phyloP scores from a whole-genome alignment of 1,140 invertebrate species.

The Tetranychus urticae region DNA sequence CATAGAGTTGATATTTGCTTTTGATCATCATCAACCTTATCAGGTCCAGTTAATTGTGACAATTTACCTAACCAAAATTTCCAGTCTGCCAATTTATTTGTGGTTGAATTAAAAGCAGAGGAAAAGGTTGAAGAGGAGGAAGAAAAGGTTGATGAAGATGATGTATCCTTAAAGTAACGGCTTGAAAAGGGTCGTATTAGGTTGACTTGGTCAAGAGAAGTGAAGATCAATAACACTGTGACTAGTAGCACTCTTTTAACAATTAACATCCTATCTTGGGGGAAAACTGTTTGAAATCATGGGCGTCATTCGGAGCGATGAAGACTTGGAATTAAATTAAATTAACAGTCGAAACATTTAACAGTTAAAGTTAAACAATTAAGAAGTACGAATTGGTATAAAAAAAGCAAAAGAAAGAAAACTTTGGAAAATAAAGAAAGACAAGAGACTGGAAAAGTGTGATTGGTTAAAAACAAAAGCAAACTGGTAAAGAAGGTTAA shows the following conservation, averaged over 20 bases:
- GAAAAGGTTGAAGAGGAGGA: not conserved
- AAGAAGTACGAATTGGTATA: too few relatives aligned
- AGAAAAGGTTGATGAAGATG: too few relatives aligned
- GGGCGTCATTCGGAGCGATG: not conserved
- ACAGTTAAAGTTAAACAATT: too few relatives aligned
- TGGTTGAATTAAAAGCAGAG: not conserved
- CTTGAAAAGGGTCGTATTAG: too few relatives aligned
- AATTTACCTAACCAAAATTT: not conserved
- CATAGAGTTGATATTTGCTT: slow-evolving; percentile 9
- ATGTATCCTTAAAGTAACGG: too few relatives aligned
- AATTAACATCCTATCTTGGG: not conserved
- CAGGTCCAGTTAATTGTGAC: not conserved
- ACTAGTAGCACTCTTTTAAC: not conserved
- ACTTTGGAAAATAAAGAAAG: too few relatives aligned
- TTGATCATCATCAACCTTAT: not conserved
- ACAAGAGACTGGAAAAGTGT: too few relatives aligned
- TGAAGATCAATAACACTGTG: not conserved
- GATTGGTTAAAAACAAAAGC: too few relatives aligned
- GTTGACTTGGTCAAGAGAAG: not conserved
- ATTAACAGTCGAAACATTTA: too few relatives aligned
- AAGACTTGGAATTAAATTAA: too few relatives aligned
- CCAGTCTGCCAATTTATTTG: not conserved
- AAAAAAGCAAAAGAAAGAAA: too few relatives aligned
- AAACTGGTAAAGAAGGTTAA: too few relatives aligned
- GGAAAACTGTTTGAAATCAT: not conserved